Evolutionary conservation across 1,140 invertebrate species (phyloP), one percentile per base, ranked within the genome.

Genomic region (Globodera rostochiensis): DNA sequence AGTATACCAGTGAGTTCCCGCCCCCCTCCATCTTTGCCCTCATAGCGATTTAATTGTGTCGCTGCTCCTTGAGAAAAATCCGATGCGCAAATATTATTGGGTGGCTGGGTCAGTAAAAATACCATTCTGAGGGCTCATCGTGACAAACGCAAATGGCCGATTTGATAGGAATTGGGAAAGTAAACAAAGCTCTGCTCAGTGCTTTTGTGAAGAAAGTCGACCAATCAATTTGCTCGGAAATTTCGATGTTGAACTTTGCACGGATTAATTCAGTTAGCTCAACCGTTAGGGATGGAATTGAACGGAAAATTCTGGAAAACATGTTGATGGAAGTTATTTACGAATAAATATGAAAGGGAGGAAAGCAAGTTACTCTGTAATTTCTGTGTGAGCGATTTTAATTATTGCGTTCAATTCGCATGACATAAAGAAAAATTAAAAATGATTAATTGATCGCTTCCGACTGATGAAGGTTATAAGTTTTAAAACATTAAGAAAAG

Each of bases 51-150:
- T 71, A 47, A 47, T 47, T 47, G 69, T 15, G 69, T 71, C 69
- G 69, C 19, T 71, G n/a, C 21, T 45, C 67, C 67, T 70, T 70
- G 67, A 36, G 36, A 19, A 47, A 45, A 71, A 47, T 36, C 69
- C 69, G 21, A 45, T 71, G 69, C 46, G 69, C 69, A 71, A 71
- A 71, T 71, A 71, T 15, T 71, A 71, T 71, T 71, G 69, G 60
- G 60, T 66, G 13, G 36, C 36, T 71, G 69, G 57, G 69, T 71
- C 69, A 47, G 69, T 36, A 36, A 71, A 71, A 45, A 71, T 71
- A 71, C 69, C 69, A 47, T 71, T 71, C 21, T 46, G 36, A 6
- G 5, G 69, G 7, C 69, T 47, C 69, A 71, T 71, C 69, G 57
- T 64, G 57, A 64, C 57, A 64, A 64, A 64, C 57, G 57, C 57